These are phyloP conservation scores for Acipenser ruthenus DNA, from an alignment of 2,797 vertebrate genomes.

Conservation along the genomic window DNA sequence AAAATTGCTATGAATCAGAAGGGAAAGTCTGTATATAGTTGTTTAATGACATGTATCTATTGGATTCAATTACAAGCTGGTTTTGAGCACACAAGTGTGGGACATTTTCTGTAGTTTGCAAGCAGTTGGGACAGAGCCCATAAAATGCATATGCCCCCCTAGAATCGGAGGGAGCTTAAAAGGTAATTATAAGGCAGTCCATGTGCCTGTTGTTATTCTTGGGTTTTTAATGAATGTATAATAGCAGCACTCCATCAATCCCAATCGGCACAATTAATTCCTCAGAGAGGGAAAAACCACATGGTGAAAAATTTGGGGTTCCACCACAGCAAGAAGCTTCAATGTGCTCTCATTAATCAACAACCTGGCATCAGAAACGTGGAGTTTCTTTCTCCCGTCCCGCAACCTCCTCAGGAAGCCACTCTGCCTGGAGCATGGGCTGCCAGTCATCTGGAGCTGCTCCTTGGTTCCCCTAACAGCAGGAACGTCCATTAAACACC, in stretches of 20 bases:
- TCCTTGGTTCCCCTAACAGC: slow-evolving; percentile 61
- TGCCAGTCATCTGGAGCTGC: slow-evolving; percentile 72
- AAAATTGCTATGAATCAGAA: not conserved
- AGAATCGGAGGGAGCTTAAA: not conserved
- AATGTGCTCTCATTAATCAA: slow-evolving; percentile 69
- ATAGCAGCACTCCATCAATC: slow-evolving; percentile 13
- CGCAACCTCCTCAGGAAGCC: slow-evolving; percentile 58
- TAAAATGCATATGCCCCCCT: not conserved
- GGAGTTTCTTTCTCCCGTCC: slow-evolving; percentile 42
- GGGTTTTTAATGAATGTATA: slow-evolving; percentile 23
- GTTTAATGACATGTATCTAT: not conserved
- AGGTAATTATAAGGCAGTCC: slow-evolving; percentile 18
- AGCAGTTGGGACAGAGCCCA: not conserved
- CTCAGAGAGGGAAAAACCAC: slow-evolving; percentile 16
- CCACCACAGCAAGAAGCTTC: slow-evolving; percentile 58
- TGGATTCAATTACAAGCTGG: slow-evolving; percentile 1
- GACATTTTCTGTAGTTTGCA: not conserved
- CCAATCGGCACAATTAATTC: slow-evolving; percentile 11
- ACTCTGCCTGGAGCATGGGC: slow-evolving; percentile 53
- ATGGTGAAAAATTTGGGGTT: slow-evolving; percentile 30
- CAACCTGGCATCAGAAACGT: slow-evolving; percentile 52
- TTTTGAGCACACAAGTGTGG: not conserved
- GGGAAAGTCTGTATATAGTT: not conserved
- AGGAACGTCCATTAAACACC: slow-evolving; percentile 66
- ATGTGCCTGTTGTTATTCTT: slow-evolving; percentile 16